Base-by-base conservation (phyloP, 2,888 invertebrate genomes). In the Holacanthella duospinosa region DNA sequence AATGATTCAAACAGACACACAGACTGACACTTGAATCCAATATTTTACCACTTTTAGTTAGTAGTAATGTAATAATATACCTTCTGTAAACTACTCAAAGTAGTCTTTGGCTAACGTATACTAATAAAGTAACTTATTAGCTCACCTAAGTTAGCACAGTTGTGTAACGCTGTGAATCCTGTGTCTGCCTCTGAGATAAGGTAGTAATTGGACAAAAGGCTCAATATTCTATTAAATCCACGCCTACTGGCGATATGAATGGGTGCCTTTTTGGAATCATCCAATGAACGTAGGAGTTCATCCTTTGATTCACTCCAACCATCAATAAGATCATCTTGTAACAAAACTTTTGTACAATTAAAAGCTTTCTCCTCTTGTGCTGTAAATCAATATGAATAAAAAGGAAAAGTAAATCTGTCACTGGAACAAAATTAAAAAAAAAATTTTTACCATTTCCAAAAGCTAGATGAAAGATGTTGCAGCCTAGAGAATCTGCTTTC, bases 191-290 rank as follows among this genome's bases (percentile, higher is more conserved):
- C 59, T 44, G 29, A 44, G n/a, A 59, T 9, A 25, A 59, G 27
- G n/a, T n/a, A 48, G 21, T 44, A 36, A 3, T 44, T 6, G 3
- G 43, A 2, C 28, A 59, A 25, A 19, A 48, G 4, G 6, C 4
- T n/a, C 6, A 59, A 44, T 43, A 59, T 36, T 4, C n/a, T 26
- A 25, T 59, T 2, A 28, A 36, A 36, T 25, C 59, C 59, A 12
- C 59, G 43, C 4, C 59, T 21, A 44, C 43, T 44, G 16, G 59
- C 59, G 4, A 59, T 59, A 26, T 59, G 59, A 48, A 59, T 6
- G 2, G 59, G 44, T 6, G 26, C 21, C 26, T 36, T 59, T 21
- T 44, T 44, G 19, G 3, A 24, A 16, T n/a, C 28, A 19, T 59
- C 25, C 6, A 48, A 9, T n/a, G 48, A 48, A n/a, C n/a, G 19